A percentile compares a stretch with the other conserved stretches of the same genome.
Evolutionary conservation across 2,113 vertebrate genomes (phyloP).

Genomic region (Lucifuga dentata): DNA sequence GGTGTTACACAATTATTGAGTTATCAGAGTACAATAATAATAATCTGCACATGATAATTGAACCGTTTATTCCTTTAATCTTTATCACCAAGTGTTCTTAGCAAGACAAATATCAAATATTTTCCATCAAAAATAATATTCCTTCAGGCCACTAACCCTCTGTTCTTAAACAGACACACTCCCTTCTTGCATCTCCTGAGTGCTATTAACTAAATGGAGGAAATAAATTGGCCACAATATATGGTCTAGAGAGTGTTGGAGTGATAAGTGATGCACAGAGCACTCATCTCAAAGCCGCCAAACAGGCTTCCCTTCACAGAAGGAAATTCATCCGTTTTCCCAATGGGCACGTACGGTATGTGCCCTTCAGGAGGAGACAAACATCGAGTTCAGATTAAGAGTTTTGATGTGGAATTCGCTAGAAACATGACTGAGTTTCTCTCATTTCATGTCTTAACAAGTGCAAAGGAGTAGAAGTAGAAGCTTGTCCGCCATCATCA

Average conservation of each 20-base stretch:
- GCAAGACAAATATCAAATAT: conserved; percentile 49
- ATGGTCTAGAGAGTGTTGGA: not conserved
- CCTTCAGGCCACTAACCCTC: conserved; percentile 22
- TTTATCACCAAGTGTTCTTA: conserved; percentile 12
- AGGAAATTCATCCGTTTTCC: not conserved
- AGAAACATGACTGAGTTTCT: not conserved
- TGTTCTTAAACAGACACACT: conserved; percentile 11
- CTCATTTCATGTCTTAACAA: too few relatives aligned
- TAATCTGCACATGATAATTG: conserved; percentile 3
- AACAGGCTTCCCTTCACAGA: not conserved
- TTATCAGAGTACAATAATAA: conserved; percentile 4
- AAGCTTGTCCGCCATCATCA: too few relatives aligned
- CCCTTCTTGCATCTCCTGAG: conserved; percentile 22
- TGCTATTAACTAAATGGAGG: conserved; percentile 13
- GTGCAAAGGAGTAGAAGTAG: too few relatives aligned
- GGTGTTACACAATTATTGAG: not conserved
- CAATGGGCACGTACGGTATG: too few relatives aligned
- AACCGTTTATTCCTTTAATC: conserved; percentile 41
- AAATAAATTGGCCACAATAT: conserved; percentile 4
- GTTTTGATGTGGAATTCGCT: not conserved
- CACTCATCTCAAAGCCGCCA: conserved; percentile 1
- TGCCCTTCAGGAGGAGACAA: not conserved
- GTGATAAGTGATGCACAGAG: not conserved
- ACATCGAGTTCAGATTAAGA: not conserved
- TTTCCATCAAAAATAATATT: conserved; percentile 48